phyloP scores from a whole-genome alignment of 2,888 invertebrate genomes.

The Stenchaetothrips biformis region DNA sequence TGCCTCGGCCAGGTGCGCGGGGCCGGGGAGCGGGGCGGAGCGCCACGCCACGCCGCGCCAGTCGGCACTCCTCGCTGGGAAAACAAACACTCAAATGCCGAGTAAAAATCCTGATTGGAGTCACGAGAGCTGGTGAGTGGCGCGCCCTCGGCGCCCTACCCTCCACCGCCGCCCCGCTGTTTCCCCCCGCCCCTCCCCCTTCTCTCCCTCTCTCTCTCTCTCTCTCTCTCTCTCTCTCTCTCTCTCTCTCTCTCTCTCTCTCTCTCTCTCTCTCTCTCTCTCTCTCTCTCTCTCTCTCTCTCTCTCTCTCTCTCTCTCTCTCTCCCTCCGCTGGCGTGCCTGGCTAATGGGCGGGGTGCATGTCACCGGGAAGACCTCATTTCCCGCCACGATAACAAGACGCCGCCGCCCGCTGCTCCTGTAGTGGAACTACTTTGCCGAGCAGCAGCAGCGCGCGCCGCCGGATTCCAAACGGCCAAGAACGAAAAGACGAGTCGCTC shows the following conservation, averaged over 20 bases:
- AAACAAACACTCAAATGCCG: constrained; percentile 23
- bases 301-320: neutral
- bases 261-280: no score
- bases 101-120: constrained; percentile 23
- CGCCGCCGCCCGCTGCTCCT: no score
- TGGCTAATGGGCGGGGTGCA: neutral
- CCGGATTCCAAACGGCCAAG: no score
- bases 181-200: no score
- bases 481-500: no score
- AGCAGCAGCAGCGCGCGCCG: no score
- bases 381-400: no score
- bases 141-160: neutral
- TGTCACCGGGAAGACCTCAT: no score
- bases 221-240: neutral
- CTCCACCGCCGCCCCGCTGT: neutral
- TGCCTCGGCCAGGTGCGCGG: neutral
- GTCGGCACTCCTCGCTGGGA: neutral
- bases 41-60: neutral
- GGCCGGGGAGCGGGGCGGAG: neutral
- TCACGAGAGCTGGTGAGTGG: constrained; percentile 13
- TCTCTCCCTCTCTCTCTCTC: no score
- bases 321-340: neutral
- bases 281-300: neutral
- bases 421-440: no score
- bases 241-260: neutral